A percentile compares a stretch with the other conserved stretches of the same genome.
phyloP scores from a whole-genome alignment of 1,140 invertebrate species.

The Tyrophagus putrescentiae region DNA sequence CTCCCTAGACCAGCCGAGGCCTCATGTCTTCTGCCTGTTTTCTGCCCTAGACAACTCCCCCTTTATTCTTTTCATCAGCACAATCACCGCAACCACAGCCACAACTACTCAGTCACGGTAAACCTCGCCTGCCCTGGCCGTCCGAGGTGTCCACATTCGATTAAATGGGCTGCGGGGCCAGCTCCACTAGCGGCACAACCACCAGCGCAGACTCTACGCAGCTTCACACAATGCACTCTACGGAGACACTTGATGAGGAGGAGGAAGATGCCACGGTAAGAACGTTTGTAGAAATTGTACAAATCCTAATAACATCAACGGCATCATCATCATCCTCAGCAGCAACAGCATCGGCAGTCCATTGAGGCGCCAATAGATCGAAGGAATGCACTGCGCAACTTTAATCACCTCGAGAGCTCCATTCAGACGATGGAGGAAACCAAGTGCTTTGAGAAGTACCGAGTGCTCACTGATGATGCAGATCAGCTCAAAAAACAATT shows the following conservation, averaged over 20 bases:
- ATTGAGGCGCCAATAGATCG: background rate
- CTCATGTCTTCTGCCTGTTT: too few relatives aligned
- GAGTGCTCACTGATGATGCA: constrained; percentile 25
- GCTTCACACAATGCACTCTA: too few relatives aligned
- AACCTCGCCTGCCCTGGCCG: background rate
- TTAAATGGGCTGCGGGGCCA: constrained; percentile 3
- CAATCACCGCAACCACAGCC: too few relatives aligned
- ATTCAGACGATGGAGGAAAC: constrained; percentile 24
- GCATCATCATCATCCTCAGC: background rate
- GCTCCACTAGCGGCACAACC: too few relatives aligned
- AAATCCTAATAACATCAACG: background rate
- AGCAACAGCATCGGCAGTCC: background rate
- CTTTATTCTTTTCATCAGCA: too few relatives aligned
- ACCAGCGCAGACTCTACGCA: too few relatives aligned
- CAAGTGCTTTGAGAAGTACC: constrained; percentile 25
- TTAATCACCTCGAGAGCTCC: constrained; percentile 24
- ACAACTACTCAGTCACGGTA: too few relatives aligned
- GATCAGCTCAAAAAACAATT: constrained; percentile 25
- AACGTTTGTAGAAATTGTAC: too few relatives aligned
- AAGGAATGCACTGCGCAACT: constrained; percentile 22
- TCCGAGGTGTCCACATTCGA: background rate
- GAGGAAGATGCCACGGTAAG: too few relatives aligned
- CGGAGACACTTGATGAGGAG: too few relatives aligned
- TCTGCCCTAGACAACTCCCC: too few relatives aligned
- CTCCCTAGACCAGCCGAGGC: too few relatives aligned